Evolutionary conservation across 2,888 invertebrate species (phyloP).

Genomic region (Lissonota sp.): DNA sequence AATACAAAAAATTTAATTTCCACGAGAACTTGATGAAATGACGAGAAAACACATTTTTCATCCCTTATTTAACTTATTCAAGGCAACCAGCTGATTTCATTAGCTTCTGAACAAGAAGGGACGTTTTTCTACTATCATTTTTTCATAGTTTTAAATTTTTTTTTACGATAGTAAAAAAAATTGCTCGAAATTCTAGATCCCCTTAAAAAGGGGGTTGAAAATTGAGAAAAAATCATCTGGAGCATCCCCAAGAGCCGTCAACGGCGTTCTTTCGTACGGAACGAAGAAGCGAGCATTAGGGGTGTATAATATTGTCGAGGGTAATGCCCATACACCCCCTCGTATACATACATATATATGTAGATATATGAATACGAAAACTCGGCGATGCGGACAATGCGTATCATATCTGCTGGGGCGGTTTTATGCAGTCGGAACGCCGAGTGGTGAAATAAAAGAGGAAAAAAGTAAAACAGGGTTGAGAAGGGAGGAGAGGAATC

Average conservation of each 20-base stretch:
- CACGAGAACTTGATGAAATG: too few relatives aligned
- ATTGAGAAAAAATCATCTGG: background rate
- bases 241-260: background rate
- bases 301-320: background rate
- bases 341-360: background rate
- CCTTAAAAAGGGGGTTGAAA: too few relatives aligned
- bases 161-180: too few relatives aligned
- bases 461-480: slow-evolving; percentile 10
- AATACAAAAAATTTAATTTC: too few relatives aligned
- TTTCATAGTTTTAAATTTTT: too few relatives aligned
- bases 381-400: slow-evolving; percentile 35
- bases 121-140: too few relatives aligned
- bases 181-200: too few relatives aligned
- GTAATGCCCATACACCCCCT: background rate
- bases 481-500: slow-evolving; percentile 49
- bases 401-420: slow-evolving; percentile 27
- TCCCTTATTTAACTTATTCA: too few relatives aligned
- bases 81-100: too few relatives aligned
- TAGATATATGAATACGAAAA: background rate
- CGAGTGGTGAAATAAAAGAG: background rate
- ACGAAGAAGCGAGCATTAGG: background rate
- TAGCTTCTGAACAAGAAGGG: too few relatives aligned
- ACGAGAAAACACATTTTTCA: too few relatives aligned
- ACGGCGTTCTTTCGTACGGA: background rate
- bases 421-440: slow-evolving; percentile 25